Base-by-base conservation (phyloP, 2,888 invertebrate species). In the Andrena praecox region DNA sequence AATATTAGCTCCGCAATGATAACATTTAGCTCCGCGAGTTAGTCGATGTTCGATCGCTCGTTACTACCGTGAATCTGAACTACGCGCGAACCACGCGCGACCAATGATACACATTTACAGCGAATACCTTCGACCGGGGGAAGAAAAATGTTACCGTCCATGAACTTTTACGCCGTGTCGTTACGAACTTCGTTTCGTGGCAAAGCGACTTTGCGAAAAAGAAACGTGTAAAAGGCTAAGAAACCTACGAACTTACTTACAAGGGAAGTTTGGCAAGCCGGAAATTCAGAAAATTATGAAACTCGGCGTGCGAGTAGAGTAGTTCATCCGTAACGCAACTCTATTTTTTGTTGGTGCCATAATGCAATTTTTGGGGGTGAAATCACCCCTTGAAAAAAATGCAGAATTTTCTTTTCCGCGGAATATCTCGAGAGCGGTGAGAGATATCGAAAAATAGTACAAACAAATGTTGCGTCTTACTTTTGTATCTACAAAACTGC, bases 191-290 rank as follows among this genome's bases (percentile, higher is more conserved):
- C 20, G 27, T 27, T 29, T 42, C 20, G n/a, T 56, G 33, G 29
- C n/a, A 74, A 79, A 66, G 29, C 33, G 66, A 66, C 3, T 16
- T 69, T 64, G 2, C 59, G 20, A n/a, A 20, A 54, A 29, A 33
- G 20, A 27, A 62, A 67, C 4, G 42, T 6, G 62, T 24, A 33
- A 7, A 16, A 42, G 8, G 16, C 62, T 52, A n/a, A 63, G 27
- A 56, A 35, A 8, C 24, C 52, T 71, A 27, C 29, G 8, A 78
- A 60, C 50, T 80, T 77, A 77, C 8, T 56, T 8, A 20, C 20
- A 0, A 20, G 20, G 20, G 20, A 20, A 20, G 20, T 20, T 20
- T 20, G 20, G 20, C 20, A 20, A 20, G 0, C 20, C 20, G 20
- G 20, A 20, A 20, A 0, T 20, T 20, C 20, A 20, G 20, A 20